These are phyloP conservation scores for Rallus crepitans DNA, from an alignment of 2,797 vertebrate species.

Conservation along the genomic window DNA sequence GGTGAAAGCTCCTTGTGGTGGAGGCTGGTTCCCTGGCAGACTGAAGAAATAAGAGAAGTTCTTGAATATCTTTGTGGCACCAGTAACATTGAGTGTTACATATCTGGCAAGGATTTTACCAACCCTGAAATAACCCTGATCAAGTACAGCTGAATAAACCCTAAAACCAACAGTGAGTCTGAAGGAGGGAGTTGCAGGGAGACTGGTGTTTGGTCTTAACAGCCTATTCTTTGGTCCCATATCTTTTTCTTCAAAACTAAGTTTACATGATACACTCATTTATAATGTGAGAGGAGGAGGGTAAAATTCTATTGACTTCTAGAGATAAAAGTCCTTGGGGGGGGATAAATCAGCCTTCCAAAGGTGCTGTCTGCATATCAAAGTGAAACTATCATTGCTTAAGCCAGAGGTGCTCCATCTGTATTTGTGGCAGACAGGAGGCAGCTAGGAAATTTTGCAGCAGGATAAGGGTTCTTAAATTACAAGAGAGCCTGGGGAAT, in stretches of 20 bases:
- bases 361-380: neutral
- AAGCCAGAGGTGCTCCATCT: neutral
- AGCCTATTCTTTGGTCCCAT: neutral
- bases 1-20: neutral
- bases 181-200: neutral
- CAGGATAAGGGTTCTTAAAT: neutral
- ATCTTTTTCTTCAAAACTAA: neutral
- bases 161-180: neutral
- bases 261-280: neutral
- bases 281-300: neutral
- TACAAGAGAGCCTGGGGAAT: neutral
- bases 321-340: neutral
- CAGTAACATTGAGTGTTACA: neutral
- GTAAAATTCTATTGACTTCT: neutral
- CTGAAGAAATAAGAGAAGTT: neutral
- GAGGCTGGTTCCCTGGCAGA: neutral
- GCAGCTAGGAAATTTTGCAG: neutral
- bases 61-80: neutral
- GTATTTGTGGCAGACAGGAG: neutral
- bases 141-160: neutral
- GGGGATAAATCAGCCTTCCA: neutral
- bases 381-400: neutral
- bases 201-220: neutral
- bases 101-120: neutral
- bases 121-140: neutral